These are phyloP conservation scores for Rhynchomys soricoides DNA, from an alignment of 2,113 vertebrate species.

Conservation along the genomic window DNA sequence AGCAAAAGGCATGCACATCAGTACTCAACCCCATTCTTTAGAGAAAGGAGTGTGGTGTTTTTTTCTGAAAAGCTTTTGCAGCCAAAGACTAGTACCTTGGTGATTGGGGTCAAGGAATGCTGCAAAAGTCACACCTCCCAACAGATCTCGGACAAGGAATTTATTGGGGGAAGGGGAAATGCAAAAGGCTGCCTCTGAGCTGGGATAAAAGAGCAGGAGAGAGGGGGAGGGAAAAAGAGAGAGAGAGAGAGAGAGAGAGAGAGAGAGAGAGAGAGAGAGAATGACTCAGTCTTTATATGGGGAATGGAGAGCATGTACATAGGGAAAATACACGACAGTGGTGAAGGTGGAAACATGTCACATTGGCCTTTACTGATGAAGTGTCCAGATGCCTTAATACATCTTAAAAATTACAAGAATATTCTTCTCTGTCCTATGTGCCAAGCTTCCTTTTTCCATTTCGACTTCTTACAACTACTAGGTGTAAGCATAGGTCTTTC, in stretches of 20 bases:
- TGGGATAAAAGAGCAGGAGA: not conserved
- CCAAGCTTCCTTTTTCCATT: not conserved
- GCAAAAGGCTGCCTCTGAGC: not conserved
- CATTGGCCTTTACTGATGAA: not conserved
- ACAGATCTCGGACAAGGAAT: not conserved
- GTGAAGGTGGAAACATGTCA: not conserved
- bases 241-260: not conserved
- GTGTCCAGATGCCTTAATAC: not conserved
- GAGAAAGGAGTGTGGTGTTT: not conserved
- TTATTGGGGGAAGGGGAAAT: not conserved
- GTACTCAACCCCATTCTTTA: not conserved
- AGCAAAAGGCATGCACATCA: not conserved
- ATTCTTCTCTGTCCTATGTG: not conserved
- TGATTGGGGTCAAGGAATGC: not conserved
- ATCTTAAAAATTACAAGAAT: not conserved
- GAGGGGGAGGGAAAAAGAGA: not conserved
- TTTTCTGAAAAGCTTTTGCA: not conserved
- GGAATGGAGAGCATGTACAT: not conserved
- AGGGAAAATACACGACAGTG: not conserved
- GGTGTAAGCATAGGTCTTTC: not conserved
- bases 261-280: no score
- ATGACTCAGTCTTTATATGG: not conserved
- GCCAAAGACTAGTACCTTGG: not conserved
- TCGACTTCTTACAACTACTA: not conserved
- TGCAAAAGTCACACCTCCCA: not conserved